Base-by-base conservation (phyloP, 1,140 invertebrate genomes). In the Hormaphis cornu region DNA sequence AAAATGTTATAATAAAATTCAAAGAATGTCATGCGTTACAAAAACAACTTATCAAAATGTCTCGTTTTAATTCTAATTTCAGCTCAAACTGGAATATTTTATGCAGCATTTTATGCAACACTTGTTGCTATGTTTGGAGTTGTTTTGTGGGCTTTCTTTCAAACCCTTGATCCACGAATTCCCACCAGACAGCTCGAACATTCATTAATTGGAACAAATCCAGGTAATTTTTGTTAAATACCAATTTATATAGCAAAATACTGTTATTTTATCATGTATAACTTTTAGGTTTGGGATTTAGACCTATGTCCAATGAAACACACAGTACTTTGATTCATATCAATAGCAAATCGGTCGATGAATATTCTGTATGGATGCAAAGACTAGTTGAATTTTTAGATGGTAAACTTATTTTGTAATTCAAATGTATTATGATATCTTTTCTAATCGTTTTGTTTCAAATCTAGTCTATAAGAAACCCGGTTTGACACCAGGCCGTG, bases 301-400 rank as follows among this genome's bases (percentile, higher is more conserved):
- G 93, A 69, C 94, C 95, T 12, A 84, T 89, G 79, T 93, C 94
- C 8, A 83, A 83, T 22, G 91, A 95, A 77, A 87, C 94, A 52
- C 89, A 93, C 73, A 95, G 91, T 78, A 95, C 93, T 22, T 83
- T 97, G 50, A 93, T 98, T 76, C 93, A 91, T 87, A 96, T 94
- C 80, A 89, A 86, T 75, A 87, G 85, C 46, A 87, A 85, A 7
- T 83, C 89, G 63, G 81, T 82, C 58, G 82, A 85, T 70, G 89
- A 89, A 75, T 89, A 86, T 72, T 80, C 86, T 71, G 84, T 86
- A 74, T 95, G 91, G 91, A 85, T 84, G 37, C 79, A 87, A 18
- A 83, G 87, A 61, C 75, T 93, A 8, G 82, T 85, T 42, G 76
- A 82, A 26, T 93, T 93, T 77, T 81, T 93, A 28, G 81, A 84